These are phyloP conservation scores for Oreocharis arfaki DNA, from an alignment of 2,113 vertebrate species.

Conservation along the genomic window DNA sequence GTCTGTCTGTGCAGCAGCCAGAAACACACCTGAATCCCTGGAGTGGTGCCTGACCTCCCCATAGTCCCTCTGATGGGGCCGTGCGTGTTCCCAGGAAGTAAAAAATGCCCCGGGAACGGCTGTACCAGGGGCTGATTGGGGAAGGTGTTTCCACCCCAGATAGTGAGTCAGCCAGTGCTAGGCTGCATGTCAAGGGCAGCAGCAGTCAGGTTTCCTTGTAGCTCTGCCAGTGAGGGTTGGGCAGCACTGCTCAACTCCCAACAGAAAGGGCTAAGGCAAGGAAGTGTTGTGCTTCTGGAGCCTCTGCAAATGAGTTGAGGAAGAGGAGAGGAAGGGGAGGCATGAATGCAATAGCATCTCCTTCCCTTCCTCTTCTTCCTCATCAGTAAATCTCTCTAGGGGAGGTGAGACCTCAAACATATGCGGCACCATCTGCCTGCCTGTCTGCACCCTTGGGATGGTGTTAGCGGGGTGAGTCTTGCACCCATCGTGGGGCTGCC, in stretches of 20 bases:
- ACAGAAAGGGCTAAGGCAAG: neutral
- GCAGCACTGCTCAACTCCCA: neutral
- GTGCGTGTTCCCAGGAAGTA: neutral
- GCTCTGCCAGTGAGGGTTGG: rapidly evolving
- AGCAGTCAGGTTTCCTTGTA: neutral
- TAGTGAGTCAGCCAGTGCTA: neutral
- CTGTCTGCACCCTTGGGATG: neutral
- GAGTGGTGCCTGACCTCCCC: neutral
- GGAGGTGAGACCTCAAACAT: neutral
- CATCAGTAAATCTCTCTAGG: rapidly evolving
- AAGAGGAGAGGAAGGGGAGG: neutral
- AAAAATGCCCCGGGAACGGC: rapidly evolving
- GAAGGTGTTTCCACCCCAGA: neutral
- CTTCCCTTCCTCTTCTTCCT: neutral
- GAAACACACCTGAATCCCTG: neutral
- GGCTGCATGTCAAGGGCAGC: neutral
- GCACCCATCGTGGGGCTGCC: neutral
- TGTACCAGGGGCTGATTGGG: neutral
- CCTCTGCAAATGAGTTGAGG: neutral
- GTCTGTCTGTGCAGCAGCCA: neutral
- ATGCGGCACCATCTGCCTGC: neutral
- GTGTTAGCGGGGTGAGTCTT: neutral
- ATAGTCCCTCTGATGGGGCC: neutral
- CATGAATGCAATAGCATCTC: rapidly evolving
- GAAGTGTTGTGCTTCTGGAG: neutral